Evolutionary conservation across 2,113 vertebrate species (phyloP).

Genomic region (Zingel zingel): DNA sequence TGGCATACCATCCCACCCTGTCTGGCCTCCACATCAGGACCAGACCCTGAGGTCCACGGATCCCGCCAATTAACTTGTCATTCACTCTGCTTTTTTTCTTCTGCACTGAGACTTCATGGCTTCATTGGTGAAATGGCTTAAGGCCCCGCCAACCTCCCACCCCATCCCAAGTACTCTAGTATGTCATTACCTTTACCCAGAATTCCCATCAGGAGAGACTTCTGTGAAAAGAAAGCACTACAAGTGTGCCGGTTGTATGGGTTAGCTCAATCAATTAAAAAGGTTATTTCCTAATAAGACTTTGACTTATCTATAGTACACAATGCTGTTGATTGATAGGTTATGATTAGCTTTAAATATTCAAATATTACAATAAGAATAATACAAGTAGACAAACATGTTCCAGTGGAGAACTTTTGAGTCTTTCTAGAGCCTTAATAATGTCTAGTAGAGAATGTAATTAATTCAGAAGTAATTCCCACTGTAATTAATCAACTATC

Average conservation of each 20-base stretch:
- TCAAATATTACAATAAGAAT: not conserved
- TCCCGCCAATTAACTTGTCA: conserved; percentile 85
- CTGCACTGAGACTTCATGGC: conserved; percentile 71
- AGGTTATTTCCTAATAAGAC: not conserved
- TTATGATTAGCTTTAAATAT: conserved; percentile 13
- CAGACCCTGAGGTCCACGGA: conserved; percentile 73
- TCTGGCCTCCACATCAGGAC: conserved; percentile 79
- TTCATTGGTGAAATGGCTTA: conserved; percentile 75
- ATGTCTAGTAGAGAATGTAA: conserved; percentile 53
- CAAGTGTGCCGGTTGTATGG: conserved; percentile 19
- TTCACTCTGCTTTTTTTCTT: conserved; percentile 73
- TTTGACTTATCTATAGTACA: conserved; percentile 2
- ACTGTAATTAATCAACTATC: conserved; percentile 66
- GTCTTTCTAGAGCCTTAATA: conserved; percentile 52
- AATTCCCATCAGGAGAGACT: conserved; percentile 49
- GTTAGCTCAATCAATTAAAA: not conserved
- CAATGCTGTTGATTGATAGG: not conserved
- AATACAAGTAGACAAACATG: conserved; percentile 17
- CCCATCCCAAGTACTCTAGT: conserved; percentile 38
- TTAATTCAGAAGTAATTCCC: conserved; percentile 68
- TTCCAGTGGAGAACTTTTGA: conserved; percentile 29
- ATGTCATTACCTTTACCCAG: conserved; percentile 62
- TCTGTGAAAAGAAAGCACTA: conserved; percentile 34
- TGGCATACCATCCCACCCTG: conserved; percentile 73
- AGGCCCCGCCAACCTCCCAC: conserved; percentile 40